A percentile compares a stretch with the other conserved stretches of the same genome.
Conservation (phyloP, 2,888 invertebrate species). For the Dasysyrphus tricinctus region DNA sequence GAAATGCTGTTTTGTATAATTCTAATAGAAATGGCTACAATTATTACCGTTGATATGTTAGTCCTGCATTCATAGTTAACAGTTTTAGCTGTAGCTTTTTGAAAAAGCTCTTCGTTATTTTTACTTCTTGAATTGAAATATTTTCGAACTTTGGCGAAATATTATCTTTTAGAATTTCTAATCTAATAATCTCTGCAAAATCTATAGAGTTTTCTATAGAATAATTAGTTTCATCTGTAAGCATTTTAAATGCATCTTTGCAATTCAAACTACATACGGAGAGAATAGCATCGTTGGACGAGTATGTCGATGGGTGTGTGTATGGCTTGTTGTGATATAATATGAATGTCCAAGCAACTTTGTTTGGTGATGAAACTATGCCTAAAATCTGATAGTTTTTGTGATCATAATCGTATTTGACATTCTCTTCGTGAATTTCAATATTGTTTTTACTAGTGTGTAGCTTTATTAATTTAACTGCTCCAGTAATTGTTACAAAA, state of each 20-base stretch:
- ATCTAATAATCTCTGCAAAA: conserved; percentile 78
- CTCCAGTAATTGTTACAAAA: conserved; percentile 77
- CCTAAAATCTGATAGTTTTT: conserved; percentile 79
- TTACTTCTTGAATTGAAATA: conserved; percentile 64
- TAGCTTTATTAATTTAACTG: conserved; percentile 76
- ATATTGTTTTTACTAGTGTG: conserved; percentile 55
- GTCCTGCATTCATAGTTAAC: conserved; percentile 69
- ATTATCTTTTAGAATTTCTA: conserved; percentile 77
- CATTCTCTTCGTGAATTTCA: conserved; percentile 48
- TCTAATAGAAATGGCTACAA: too few relatives aligned
- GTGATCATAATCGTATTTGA: conserved; percentile 76
- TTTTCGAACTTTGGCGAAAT: conserved; percentile 69
- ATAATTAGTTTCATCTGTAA: conserved; percentile 57
- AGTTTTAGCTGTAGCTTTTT: conserved; percentile 79
- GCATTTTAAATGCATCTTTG: conserved; percentile 73
- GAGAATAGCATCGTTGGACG: conserved; percentile 67
- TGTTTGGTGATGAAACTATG: conserved; percentile 77
- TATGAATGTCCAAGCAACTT: conserved; percentile 78
- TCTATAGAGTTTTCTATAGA: conserved; percentile 76
- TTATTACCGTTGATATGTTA: conserved; percentile 74
- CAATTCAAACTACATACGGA: conserved; percentile 76
- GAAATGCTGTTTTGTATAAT: neutral
- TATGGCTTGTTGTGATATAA: conserved; percentile 78
- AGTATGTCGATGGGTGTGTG: conserved; percentile 63
- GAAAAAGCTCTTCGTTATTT: conserved; percentile 76